A percentile compares a stretch with the other conserved stretches of the same genome.
These are phyloP conservation scores for Callospermophilus lateralis DNA, from an alignment of 2,113 vertebrate species.

Conservation along the genomic window DNA sequence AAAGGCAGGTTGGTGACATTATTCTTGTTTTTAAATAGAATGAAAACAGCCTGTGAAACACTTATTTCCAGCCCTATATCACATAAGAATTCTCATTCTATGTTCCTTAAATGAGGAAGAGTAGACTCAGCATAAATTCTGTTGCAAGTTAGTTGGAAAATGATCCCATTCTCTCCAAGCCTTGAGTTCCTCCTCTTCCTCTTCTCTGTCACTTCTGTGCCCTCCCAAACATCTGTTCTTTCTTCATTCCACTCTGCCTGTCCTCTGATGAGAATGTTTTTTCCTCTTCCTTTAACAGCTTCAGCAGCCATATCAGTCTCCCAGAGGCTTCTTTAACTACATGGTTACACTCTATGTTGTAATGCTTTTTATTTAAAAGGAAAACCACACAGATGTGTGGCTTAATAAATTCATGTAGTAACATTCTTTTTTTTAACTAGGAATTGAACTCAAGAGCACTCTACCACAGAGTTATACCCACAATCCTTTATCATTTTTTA, in stretches of 20 bases:
- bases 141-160: background rate
- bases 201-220: background rate
- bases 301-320: background rate
- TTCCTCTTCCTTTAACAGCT: background rate
- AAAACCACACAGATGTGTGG: background rate
- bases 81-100: background rate
- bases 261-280: background rate
- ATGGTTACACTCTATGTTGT: background rate
- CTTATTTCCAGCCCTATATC: constrained; percentile 9
- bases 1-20: background rate
- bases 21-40: constrained; percentile 45
- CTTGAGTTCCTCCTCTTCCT: background rate
- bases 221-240: background rate
- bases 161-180: background rate
- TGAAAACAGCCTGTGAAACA: constrained; percentile 22
- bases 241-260: background rate
- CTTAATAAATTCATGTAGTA: constrained; percentile 27
- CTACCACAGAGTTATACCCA: too few relatives aligned
- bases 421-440: background rate
- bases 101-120: background rate
- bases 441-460: too few relatives aligned
- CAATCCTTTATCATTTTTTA: too few relatives aligned
- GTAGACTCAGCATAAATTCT: background rate
- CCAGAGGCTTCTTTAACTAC: background rate
- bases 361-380: constrained; percentile 4